Percentiles rank a stretch among this genome's conserved stretches.
phyloP scores from a whole-genome alignment of 2,113 vertebrate genomes.

The Rutilus rutilus region DNA sequence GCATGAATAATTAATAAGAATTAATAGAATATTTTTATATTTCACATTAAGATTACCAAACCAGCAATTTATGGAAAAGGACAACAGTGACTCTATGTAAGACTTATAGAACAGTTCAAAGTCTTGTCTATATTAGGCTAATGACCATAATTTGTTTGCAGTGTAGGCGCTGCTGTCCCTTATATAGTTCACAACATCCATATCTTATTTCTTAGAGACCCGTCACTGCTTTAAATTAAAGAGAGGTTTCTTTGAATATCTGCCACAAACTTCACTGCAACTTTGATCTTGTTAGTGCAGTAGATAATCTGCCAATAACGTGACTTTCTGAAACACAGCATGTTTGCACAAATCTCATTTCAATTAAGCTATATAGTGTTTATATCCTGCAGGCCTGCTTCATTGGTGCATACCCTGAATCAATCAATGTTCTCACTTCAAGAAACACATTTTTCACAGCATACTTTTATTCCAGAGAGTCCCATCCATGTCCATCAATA shows the following conservation, averaged over 20 bases:
- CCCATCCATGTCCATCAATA: conserved; percentile 32
- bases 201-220: neutral
- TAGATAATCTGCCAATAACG: conserved; percentile 13
- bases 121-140: too few relatives aligned
- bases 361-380: conserved; percentile 25
- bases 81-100: too few relatives aligned
- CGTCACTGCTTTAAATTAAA: neutral
- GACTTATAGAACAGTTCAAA: too few relatives aligned
- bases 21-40: too few relatives aligned
- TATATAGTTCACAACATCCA: neutral
- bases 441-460: conserved; percentile 35
- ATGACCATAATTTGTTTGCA: too few relatives aligned
- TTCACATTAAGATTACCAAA: too few relatives aligned
- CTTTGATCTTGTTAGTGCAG: neutral
- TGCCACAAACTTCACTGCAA: neutral
- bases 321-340: neutral
- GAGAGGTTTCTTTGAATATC: neutral
- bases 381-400: conserved; percentile 15
- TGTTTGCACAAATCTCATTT: conserved; percentile 23
- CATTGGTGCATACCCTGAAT: neutral
- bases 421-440: conserved; percentile 36
- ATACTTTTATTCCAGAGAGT: conserved; percentile 26
- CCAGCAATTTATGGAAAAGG: too few relatives aligned
- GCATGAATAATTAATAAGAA: too few relatives aligned
- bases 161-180: too few relatives aligned